Evolutionary conservation across 2,888 invertebrate species (phyloP), one percentile per base, ranked within the genome.

Genomic region (Imbricaverruca yamaguchii): DNA sequence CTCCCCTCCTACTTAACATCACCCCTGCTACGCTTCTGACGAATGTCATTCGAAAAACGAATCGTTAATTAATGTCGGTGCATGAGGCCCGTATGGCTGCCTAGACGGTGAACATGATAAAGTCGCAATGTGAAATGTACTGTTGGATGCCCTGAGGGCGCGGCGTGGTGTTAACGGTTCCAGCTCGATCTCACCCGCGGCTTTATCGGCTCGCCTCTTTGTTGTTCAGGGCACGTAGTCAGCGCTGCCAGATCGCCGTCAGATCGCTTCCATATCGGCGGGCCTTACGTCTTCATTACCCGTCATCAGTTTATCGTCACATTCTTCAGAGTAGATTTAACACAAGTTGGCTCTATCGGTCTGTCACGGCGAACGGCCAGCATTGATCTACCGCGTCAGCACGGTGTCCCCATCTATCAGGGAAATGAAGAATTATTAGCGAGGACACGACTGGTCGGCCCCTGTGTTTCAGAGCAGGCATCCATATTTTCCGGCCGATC

Each of bases 291-390:
- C 74, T 74, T 74, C 74, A 74, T 74, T 74, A 74, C 74, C 53
- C 74, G 74, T 74, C 74, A 74, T 74, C 74, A 74, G 74, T 74
- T 74, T 74, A 74, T 74, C 74, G 74, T 55, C 74, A 55, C 74
- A 74, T 74, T 74, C 74, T 74, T 74, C 74, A 74, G 74, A 74
- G 74, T 74, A 55, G 74, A 74, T 74, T 74, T 74, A 74, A 74
- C 74, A 74, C 74, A 74, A 74, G 74, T 74, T 74, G 74, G 74
- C 74, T 74, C 53, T 55, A 74, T 74, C 74, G 74, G 53, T 74
- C 74, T 74, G 74, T 74, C 74, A 74, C 74, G 13, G 53, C 55
- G 53, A 55, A 74, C 74, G 55, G 74, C 55, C 39, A 13, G 74
- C 74, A 74, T 74, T 74, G 74, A 74, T 74, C 74, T 74, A 74